A percentile compares a stretch with the other conserved stretches of the same genome.
phyloP scores from a whole-genome alignment of 2,888 invertebrate genomes.

The Biston betularia region DNA sequence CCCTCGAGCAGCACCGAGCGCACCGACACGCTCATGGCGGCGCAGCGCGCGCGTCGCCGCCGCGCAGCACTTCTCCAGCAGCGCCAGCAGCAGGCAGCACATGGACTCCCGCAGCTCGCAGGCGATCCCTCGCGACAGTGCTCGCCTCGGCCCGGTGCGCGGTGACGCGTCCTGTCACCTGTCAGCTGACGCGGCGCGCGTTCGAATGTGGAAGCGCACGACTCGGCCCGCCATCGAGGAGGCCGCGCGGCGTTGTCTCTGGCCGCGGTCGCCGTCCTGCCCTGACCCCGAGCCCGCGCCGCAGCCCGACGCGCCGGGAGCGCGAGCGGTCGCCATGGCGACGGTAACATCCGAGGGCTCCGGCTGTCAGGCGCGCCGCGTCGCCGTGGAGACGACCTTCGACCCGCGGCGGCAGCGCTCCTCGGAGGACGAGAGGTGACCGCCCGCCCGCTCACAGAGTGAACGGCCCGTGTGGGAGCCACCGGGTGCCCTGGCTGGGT shows the following conservation, averaged over 20 bases:
- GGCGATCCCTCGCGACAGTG: background rate
- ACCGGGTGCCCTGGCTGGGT: background rate
- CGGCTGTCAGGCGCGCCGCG: constrained; percentile 49
- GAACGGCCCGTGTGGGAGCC: background rate
- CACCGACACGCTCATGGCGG: constrained; percentile 73
- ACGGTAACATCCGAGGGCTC: constrained; percentile 60
- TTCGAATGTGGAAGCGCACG: constrained; percentile 29
- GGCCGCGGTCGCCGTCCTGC: constrained; percentile 25
- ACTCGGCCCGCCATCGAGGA: constrained; percentile 28
- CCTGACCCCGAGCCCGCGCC: background rate
- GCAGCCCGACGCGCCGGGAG: constrained; percentile 24
- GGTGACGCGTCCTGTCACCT: constrained; percentile 8
- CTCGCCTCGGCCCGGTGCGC: no score
- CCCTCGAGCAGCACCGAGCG: constrained; percentile 76
- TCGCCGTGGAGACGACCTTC: constrained; percentile 44
- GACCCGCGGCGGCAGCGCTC: background rate
- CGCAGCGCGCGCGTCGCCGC: constrained; percentile 46
- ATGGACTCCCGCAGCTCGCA: constrained; percentile 44
- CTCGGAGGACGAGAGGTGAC: background rate
- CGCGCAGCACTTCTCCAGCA: constrained; percentile 64
- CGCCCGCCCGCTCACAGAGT: background rate
- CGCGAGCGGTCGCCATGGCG: constrained; percentile 57
- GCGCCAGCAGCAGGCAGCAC: constrained; percentile 70
- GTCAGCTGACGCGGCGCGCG: constrained; percentile 12
- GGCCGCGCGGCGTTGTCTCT: constrained; percentile 20